These are phyloP conservation scores for Hypsopygia costalis DNA, from an alignment of 2,888 invertebrate species.

Conservation along the genomic window DNA sequence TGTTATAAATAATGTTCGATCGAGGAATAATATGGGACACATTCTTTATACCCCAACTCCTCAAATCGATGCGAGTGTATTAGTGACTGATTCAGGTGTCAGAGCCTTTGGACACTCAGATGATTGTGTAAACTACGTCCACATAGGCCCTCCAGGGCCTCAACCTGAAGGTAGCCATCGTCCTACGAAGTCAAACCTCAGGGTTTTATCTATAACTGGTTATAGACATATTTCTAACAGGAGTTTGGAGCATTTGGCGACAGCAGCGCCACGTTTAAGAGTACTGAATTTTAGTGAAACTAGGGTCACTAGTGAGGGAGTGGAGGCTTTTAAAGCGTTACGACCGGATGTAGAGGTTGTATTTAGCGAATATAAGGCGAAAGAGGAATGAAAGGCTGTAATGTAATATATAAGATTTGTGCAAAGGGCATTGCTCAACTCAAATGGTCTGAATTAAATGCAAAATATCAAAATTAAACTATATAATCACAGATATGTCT, in stretches of 20 bases:
- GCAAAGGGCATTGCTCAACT: too few relatives aligned
- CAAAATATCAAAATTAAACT: too few relatives aligned
- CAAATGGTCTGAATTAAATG: too few relatives aligned
- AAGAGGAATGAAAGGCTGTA: background rate
- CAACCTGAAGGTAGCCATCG: conserved; percentile 22
- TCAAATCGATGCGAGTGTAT: conserved; percentile 6
- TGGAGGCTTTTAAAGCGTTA: conserved; percentile 79
- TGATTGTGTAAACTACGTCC: conserved; percentile 45
- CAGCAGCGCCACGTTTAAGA: conserved; percentile 79
- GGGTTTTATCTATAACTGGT: conserved; percentile 76
- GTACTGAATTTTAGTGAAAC: conserved; percentile 85
- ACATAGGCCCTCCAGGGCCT: conserved; percentile 34
- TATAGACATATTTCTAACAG: conserved; percentile 83
- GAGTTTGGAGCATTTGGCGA: conserved; percentile 81
- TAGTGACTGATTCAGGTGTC: conserved; percentile 55
- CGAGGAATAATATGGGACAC: background rate
- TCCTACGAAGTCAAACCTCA: conserved; percentile 67
- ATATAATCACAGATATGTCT: too few relatives aligned
- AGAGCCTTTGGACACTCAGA: conserved; percentile 53
- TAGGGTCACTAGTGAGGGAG: conserved; percentile 80
- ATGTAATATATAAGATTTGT: too few relatives aligned
- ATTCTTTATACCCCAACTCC: too few relatives aligned
- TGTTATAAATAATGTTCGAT: background rate
- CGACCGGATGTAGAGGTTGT: conserved; percentile 81
- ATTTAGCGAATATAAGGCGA: conserved; percentile 27